Conservation (phyloP, 2,113 vertebrate genomes). For the Bujurquina vittata region DNA sequence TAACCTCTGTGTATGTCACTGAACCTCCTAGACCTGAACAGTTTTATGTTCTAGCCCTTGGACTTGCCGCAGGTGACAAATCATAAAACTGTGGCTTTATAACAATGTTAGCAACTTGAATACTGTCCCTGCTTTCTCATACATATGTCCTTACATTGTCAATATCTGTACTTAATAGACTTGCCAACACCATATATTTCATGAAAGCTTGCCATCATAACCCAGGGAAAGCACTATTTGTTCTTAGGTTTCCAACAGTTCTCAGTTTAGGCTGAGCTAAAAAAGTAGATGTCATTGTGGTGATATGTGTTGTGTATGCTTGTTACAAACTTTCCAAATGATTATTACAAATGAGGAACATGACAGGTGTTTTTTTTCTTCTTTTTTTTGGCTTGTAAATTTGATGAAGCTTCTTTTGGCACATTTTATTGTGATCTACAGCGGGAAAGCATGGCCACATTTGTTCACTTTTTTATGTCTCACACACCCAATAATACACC, state of each 20-base stretch:
- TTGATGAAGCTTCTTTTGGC: neutral
- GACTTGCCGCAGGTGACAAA: constrained; percentile 67
- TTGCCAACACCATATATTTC: constrained; percentile 23
- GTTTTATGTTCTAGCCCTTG: constrained; percentile 79
- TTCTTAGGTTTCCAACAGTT: constrained; percentile 25
- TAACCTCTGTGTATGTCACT: constrained; percentile 60
- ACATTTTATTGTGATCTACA: constrained; percentile 21
- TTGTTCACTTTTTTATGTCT: constrained; percentile 31
- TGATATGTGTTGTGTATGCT: neutral
- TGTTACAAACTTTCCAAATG: neutral
- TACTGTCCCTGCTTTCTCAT: constrained; percentile 60
- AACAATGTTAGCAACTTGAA: constrained; percentile 66
- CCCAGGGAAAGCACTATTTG: neutral
- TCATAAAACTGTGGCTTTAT: constrained; percentile 78
- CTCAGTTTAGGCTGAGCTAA: constrained; percentile 4
- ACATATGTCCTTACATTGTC: constrained; percentile 63
- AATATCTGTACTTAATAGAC: constrained; percentile 62
- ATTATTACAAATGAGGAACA: neutral
- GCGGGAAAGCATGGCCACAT: constrained; percentile 16
- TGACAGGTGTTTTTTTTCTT: constrained; percentile 4
- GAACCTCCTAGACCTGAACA: constrained; percentile 55
- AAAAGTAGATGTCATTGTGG: constrained; percentile 2
- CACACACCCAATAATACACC: constrained; percentile 32
- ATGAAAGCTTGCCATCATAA: constrained; percentile 16
- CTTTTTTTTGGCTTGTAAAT: constrained; percentile 19